Conservation (phyloP, 2,888 invertebrate genomes). For the Campaea margaritaria region DNA sequence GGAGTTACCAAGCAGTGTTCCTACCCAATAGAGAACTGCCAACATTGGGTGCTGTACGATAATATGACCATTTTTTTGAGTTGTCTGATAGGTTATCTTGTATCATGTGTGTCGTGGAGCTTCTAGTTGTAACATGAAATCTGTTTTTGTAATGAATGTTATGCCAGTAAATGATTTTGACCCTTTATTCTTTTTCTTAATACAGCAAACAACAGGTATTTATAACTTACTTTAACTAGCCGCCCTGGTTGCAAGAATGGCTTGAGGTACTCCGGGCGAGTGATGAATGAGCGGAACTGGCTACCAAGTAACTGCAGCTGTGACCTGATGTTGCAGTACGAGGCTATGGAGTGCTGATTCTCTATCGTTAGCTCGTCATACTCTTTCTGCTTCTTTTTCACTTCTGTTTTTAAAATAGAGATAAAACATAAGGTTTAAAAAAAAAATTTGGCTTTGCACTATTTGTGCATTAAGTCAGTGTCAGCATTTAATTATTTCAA, state of each 20-base stretch:
- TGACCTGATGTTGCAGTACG: constrained; percentile 94
- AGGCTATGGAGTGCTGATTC: constrained; percentile 90
- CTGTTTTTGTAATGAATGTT: too few species aligned
- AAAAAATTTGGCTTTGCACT: too few species aligned
- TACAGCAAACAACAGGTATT: background rate
- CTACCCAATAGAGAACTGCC: too few species aligned
- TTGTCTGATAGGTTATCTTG: background rate
- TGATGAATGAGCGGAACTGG: constrained; percentile 92
- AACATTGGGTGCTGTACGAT: too few species aligned
- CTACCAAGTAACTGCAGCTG: constrained; percentile 90
- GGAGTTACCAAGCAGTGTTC: too few species aligned
- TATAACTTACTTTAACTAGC: constrained; percentile 90
- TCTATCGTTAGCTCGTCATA: constrained; percentile 87
- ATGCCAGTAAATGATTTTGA: too few species aligned
- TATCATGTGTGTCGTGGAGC: too few species aligned
- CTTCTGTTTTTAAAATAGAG: constrained; percentile 78
- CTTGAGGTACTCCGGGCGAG: constrained; percentile 93
- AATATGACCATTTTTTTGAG: too few species aligned
- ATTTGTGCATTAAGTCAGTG: too few species aligned
- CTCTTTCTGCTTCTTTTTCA: constrained; percentile 87
- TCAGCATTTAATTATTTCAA: too few species aligned
- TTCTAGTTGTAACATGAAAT: too few species aligned
- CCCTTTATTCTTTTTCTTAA: too few species aligned
- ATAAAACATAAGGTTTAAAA: background rate
- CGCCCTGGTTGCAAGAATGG: constrained; percentile 98